Conservation (phyloP, 1,140 invertebrate genomes). For the Ooceraea biroi region DNA sequence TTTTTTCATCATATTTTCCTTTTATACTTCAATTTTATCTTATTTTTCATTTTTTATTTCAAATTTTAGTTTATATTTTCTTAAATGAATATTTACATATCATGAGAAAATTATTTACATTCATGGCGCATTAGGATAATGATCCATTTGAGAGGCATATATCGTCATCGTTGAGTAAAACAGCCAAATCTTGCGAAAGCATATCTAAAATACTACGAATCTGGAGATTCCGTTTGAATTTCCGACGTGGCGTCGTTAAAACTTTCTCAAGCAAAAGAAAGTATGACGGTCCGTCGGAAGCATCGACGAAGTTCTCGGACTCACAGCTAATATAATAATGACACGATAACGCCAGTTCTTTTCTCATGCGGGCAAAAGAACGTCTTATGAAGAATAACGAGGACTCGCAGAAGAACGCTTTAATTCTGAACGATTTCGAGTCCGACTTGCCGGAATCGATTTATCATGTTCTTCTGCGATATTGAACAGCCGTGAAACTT, state of each 20-base stretch:
- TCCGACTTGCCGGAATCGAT: slow-evolving; percentile 19
- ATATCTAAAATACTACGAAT: neutral
- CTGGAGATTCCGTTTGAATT: slow-evolving; percentile 12
- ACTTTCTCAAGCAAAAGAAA: slow-evolving; percentile 17
- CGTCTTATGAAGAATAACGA: slow-evolving; percentile 23
- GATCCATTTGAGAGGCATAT: slow-evolving; percentile 2
- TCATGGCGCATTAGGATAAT: neutral
- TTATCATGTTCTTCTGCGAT: slow-evolving; percentile 3
- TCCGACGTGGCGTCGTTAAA: slow-evolving; percentile 8
- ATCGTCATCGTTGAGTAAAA: slow-evolving; percentile 28
- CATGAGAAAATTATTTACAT: slow-evolving; percentile 2
- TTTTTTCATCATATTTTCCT: neutral
- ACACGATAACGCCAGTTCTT: slow-evolving; percentile 20
- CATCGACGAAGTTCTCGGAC: slow-evolving; percentile 12
- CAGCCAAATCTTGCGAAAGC: slow-evolving; percentile 1
- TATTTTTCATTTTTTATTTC: too few relatives aligned
- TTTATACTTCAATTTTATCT: too few relatives aligned
- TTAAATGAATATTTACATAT: too few relatives aligned
- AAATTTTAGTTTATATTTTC: too few relatives aligned
- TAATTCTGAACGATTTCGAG: too few relatives aligned
- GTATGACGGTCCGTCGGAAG: slow-evolving; percentile 6
- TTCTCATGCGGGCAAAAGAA: neutral
- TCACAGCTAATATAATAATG: slow-evolving; percentile 43
- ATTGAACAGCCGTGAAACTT: slow-evolving; percentile 23
- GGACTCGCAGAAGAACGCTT: slow-evolving; percentile 8